phyloP scores from a whole-genome alignment of 2,113 vertebrate genomes.

The Bothrops jararaca region DNA sequence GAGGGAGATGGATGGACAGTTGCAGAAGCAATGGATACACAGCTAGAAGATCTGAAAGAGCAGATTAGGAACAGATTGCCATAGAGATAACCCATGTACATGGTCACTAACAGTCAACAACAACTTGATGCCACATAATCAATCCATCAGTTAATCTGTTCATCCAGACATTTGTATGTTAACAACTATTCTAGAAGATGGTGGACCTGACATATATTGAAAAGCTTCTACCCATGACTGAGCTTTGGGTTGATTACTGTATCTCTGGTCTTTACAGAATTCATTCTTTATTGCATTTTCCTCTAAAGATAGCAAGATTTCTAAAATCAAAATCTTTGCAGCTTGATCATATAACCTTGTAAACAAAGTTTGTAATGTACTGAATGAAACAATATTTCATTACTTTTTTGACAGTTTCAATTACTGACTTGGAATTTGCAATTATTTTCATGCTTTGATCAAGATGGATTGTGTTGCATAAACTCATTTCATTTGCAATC shows the following conservation, averaged over 20 bases:
- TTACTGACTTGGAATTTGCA: slow-evolving; percentile 4
- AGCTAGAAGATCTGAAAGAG: neutral
- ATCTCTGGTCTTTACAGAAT: accelerated
- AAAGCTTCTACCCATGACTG: neutral
- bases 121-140: neutral
- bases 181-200: neutral
- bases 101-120: neutral
- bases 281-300: neutral
- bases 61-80: neutral
- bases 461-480: neutral
- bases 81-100: neutral
- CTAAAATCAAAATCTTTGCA: neutral
- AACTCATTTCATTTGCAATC: neutral
- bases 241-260: neutral
- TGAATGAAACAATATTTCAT: neutral
- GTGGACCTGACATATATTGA: neutral
- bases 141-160: neutral
- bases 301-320: neutral
- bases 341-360: neutral
- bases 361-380: neutral
- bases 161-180: neutral
- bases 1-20: neutral
- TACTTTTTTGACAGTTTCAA: slow-evolving; percentile 35
- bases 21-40: neutral
- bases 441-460: slow-evolving; percentile 28